Conservation (phyloP, 2,113 vertebrate species). For the Pristiophorus japonicus region DNA sequence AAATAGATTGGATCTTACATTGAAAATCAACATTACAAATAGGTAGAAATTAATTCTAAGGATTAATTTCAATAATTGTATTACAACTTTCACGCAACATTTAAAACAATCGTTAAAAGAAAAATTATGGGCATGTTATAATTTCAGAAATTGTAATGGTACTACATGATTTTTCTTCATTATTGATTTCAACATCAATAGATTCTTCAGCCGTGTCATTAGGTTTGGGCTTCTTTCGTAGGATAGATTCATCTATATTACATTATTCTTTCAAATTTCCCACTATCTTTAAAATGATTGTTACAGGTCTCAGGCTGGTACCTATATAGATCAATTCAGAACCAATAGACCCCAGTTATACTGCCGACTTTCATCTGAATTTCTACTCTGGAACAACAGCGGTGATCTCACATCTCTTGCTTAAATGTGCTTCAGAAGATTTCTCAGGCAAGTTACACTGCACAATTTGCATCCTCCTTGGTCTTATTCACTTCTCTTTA, state of each 20-base stretch:
- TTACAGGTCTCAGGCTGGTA: background rate
- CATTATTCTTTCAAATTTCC: background rate
- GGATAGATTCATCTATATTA: background rate
- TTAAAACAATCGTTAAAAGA: constrained; percentile 1
- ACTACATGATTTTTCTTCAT: background rate
- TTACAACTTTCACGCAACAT: background rate
- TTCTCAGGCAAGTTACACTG: background rate
- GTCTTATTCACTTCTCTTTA: background rate
- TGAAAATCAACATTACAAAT: background rate
- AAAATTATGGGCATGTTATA: background rate
- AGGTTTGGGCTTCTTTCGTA: background rate
- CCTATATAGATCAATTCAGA: background rate
- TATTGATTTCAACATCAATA: constrained; percentile 6
- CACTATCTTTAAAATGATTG: background rate
- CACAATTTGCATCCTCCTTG: background rate
- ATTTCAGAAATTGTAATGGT: background rate
- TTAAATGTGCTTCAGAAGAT: background rate
- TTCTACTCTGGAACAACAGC: background rate
- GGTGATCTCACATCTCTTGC: background rate
- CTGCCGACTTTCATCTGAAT: background rate
- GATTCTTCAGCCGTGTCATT: background rate
- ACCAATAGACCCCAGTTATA: background rate
- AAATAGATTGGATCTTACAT: background rate
- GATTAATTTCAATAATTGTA: background rate
- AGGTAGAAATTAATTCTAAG: background rate